Base-by-base conservation (phyloP, 2,888 invertebrate species). In the Lasioglossum oenotherae region DNA sequence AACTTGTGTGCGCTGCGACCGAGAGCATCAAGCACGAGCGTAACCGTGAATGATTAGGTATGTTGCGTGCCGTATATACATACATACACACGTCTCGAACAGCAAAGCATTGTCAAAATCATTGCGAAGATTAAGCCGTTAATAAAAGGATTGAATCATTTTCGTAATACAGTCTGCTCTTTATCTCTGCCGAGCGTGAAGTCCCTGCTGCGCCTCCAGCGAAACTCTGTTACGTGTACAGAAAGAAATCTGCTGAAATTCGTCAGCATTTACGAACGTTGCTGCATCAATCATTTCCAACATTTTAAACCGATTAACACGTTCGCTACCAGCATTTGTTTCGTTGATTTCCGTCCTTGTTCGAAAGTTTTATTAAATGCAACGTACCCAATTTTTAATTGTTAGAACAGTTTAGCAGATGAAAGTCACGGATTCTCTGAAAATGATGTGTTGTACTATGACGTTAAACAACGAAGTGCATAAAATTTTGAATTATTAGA, bases 101-200 rank as follows among this genome's bases (percentile, higher is more conserved):
- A 64, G 53, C 81, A 73, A 44, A 80, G 74, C 73, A 78, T 73
- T 80, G 77, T 80, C 60, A 60, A 77, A 60, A 64, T 67, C 60
- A 67, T 82, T 74, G 79, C 41, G 44, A 75, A 35, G 35, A 72
- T 73, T 69, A 79, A 71, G 80, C 80, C 80, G 85, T 85, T 81
- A 88, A 91, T 88, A 88, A 91, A 88, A 86, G 84, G 79, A 88
- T 89, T 91, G 87, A 91, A 89, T 89, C 89, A 90, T 88, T 87
- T 88, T 87, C 81, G 84, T 87, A 74, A 74, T 19, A 23, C 69
- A 10, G n/a, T 71, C 38, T 71, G 38, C 38, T 67, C 67, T 38
- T 67, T 38, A 35, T 64, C 31, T 31, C 31, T 31, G 31, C 31
- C 64, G 64, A 57, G 64, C 31, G 64, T 31, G 16, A 64, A 31